These are phyloP conservation scores for Carapus acus DNA, from an alignment of 2,797 vertebrate genomes.

Conservation along the genomic window DNA sequence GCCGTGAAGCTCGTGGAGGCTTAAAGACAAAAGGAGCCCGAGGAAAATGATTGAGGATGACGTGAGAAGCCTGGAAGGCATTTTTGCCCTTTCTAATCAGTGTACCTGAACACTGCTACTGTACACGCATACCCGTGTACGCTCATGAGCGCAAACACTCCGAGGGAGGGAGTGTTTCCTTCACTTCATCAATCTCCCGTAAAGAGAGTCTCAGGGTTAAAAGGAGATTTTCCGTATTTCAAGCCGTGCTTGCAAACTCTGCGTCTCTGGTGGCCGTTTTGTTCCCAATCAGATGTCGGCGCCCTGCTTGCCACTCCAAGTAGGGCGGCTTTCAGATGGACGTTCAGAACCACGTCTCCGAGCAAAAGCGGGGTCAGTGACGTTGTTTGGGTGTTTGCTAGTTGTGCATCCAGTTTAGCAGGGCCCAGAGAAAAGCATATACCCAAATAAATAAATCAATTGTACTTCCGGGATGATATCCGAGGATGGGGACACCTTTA, in stretches of 20 bases:
- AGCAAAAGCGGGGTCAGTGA: constrained; percentile 5
- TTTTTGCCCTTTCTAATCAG: constrained; percentile 7
- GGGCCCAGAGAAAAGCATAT: too few relatives aligned
- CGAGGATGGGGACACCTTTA: too few relatives aligned
- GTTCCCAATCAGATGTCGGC: constrained; percentile 6
- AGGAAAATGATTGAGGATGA: constrained; percentile 10
- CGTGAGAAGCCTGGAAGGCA: background rate
- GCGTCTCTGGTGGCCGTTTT: constrained; percentile 14
- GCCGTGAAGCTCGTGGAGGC: too few relatives aligned
- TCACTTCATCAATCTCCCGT: constrained; percentile 11
- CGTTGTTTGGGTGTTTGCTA: constrained; percentile 20
- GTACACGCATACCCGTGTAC: background rate
- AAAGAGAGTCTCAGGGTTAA: constrained; percentile 3
- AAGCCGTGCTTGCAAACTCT: constrained; percentile 15
- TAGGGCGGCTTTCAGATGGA: constrained; percentile 2
- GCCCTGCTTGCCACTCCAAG: constrained; percentile 13
- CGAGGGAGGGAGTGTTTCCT: background rate
- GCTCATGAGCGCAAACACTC: background rate
- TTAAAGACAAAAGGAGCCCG: background rate
- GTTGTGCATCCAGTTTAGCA: constrained; percentile 30
- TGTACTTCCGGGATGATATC: too few relatives aligned
- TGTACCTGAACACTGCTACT: constrained; percentile 10
- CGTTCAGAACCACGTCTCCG: constrained; percentile 35
- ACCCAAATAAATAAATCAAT: too few relatives aligned
- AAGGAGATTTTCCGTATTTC: constrained; percentile 4